Evolutionary conservation across 2,888 invertebrate genomes (phyloP), one percentile per base, ranked within the genome.

Genomic region (Stegana nigrithorax): DNA sequence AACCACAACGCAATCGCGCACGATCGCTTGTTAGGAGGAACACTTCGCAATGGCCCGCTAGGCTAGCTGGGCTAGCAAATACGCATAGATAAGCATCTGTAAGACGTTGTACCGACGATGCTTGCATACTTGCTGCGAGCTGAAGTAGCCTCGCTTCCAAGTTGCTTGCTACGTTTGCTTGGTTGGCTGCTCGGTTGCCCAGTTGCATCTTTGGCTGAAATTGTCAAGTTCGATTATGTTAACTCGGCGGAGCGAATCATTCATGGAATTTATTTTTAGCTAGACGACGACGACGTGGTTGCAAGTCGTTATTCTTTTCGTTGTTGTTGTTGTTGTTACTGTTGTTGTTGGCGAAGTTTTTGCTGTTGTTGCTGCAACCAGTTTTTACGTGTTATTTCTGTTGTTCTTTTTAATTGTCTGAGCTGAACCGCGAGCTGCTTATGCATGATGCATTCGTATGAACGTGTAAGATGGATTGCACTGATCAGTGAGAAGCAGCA

Each of bases 201-300:
- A n/a, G 29, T 10, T 19, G 39, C 39, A n/a, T 7, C 56, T 39
- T 56, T 39, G 23, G 60, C 60, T 64, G 64, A 59, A 68, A 58
- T 66, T 61, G 70, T 57, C 64, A 63, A 70, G 27, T 42, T 19
- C 55, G 65, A 65, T 67, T 65, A 67, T n/a, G n/a, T n/a, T n/a
- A n/a, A n/a, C n/a, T n/a, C n/a, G n/a, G 63, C 25, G 21, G 32
- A 50, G 23, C 29, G 23, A 21, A 71, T 56, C 69, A 47, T 63
- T 62, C 67, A 58, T 60, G 55, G n/a, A 59, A 27, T 70, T 51
- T 75, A 73, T 73, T 73, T 73, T 65, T 73, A 73, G 76, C 68
- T 72, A 66, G n/a, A 10, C 25, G 12, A n/a, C 17, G 27, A n/a
- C 25, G 25, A 3, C 45, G 27, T 58, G 4, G 10, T 17, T 12